These are phyloP conservation scores for Willowsia nigromaculata DNA, from an alignment of 2,888 invertebrate species.

Conservation along the genomic window DNA sequence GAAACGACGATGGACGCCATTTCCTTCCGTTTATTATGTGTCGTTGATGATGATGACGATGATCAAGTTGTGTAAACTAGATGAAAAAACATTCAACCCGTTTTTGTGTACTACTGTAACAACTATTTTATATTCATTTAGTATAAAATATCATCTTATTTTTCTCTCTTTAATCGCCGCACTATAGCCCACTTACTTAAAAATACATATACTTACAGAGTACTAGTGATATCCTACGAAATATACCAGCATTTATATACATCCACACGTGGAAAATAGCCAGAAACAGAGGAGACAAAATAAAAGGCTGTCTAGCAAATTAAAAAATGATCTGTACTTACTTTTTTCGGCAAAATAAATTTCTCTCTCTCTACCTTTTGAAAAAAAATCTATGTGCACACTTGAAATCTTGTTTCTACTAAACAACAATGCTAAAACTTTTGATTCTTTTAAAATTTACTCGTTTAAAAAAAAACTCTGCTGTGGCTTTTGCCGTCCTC, in stretches of 20 bases:
- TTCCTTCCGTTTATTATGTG: conserved; percentile 58
- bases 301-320: not conserved
- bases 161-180: conserved; percentile 20
- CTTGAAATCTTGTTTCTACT: too few species aligned
- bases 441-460: too few species aligned
- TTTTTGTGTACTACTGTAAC: conserved; percentile 49
- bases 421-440: not conserved
- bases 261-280: conserved; percentile 77
- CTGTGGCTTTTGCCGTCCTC: not conserved
- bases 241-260: conserved; percentile 37
- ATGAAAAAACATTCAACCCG: conserved; percentile 46
- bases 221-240: not conserved
- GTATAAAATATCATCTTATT: not conserved
- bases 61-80: conserved; percentile 24
- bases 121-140: not conserved
- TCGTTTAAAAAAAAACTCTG: not conserved
- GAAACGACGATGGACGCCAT: conserved; percentile 65
- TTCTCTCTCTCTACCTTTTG: too few species aligned
- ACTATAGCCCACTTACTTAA: conserved; percentile 66
- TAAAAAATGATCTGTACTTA: conserved; percentile 28
- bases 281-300: conserved; percentile 57
- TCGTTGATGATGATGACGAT: not conserved
- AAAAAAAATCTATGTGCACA: not conserved
- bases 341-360: not conserved
- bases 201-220: not conserved